Evolutionary conservation across 2,113 vertebrate genomes (phyloP).

Genomic region (Crypturellus undulatus): DNA sequence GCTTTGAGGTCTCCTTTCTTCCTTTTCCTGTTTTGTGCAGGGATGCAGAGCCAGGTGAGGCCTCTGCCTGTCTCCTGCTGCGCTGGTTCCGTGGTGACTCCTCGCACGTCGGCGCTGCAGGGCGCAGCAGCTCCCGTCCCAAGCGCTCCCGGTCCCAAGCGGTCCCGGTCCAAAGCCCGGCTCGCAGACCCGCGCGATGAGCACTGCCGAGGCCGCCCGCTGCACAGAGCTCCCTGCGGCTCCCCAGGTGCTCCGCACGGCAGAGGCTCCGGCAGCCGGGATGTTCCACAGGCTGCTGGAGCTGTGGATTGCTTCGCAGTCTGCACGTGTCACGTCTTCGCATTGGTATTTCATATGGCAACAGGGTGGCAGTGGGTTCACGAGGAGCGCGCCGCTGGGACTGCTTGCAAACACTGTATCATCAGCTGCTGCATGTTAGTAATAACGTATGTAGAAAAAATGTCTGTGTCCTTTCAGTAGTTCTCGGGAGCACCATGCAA

Average conservation of each 20-base stretch:
- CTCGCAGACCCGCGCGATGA: too few relatives aligned
- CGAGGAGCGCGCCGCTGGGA: neutral
- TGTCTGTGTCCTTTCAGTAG: neutral
- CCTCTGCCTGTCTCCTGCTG: neutral
- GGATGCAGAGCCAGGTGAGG: neutral
- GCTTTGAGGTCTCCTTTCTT: neutral
- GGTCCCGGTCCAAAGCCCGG: too few relatives aligned
- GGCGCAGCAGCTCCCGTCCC: too few relatives aligned
- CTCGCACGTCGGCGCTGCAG: neutral
- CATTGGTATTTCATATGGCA: neutral
- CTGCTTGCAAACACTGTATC: neutral
- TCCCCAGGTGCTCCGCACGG: neutral
- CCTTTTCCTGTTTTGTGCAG: accelerated
- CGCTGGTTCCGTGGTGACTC: accelerated
- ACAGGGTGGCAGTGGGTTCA: neutral
- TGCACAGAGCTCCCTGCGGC: neutral
- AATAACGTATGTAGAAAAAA: neutral
- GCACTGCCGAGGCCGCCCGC: too few relatives aligned
- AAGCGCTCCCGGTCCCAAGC: too few relatives aligned
- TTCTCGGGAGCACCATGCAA: neutral
- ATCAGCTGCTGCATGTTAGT: neutral
- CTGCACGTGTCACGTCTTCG: neutral
- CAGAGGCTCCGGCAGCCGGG: too few relatives aligned
- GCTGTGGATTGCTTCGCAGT: neutral
- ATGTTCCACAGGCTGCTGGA: neutral